phyloP scores from a whole-genome alignment of 2,888 invertebrate species.

The Andrena marginata region DNA sequence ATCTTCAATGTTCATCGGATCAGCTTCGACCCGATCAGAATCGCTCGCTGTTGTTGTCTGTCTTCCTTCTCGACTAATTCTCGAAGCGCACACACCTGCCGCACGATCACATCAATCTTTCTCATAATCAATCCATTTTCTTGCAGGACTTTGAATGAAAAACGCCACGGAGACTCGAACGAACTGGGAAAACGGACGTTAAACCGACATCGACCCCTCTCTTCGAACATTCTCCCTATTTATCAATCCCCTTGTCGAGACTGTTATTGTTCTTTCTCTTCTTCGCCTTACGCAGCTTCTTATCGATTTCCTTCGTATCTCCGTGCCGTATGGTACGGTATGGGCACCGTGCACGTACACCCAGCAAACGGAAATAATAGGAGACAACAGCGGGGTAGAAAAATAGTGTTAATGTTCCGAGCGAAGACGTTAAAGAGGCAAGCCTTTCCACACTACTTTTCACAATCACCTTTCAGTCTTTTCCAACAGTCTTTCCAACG shows the following conservation, averaged over 20 bases:
- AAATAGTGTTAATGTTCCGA: not conserved
- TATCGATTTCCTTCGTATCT: slow-evolving; percentile 22
- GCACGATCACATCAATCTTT: not conserved
- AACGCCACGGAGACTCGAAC: slow-evolving; percentile 3
- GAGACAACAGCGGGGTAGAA: not conserved
- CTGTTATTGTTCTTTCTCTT: not conserved
- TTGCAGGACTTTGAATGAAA: not conserved
- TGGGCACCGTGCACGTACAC: not conserved
- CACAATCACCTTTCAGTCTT: too few species aligned
- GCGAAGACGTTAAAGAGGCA: not conserved
- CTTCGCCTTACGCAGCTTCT: slow-evolving; percentile 33
- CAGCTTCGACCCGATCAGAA: not conserved
- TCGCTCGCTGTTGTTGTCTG: not conserved
- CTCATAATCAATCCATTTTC: not conserved
- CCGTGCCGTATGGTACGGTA: not conserved
- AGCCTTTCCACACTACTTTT: not conserved
- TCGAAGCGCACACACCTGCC: not conserved
- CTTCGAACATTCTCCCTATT: not conserved
- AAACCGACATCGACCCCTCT: not conserved
- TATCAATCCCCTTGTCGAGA: not conserved
- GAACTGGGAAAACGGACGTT: not conserved
- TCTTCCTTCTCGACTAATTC: not conserved
- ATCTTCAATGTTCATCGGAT: slow-evolving; percentile 37
- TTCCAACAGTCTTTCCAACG: too few species aligned
- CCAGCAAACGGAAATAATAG: not conserved